Conservation (phyloP, 2,888 invertebrate genomes). For the Kryphioiulus occultus region DNA sequence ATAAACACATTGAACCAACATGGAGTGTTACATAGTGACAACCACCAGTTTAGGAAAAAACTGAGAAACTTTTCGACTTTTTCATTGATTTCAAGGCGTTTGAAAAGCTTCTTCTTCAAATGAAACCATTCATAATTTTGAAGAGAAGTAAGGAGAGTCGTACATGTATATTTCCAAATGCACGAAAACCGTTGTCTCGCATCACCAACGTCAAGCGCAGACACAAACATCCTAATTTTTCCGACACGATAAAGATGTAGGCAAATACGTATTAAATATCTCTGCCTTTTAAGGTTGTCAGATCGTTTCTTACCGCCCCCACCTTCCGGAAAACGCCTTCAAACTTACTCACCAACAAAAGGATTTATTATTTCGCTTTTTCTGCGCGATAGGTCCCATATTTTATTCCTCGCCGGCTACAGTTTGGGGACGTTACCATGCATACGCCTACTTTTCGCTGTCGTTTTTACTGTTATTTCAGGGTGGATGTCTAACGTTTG, state of each 20-base stretch:
- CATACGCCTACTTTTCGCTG: neutral
- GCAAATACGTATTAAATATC: conserved; percentile 24
- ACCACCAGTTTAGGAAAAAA: too few relatives aligned
- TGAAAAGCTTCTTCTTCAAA: neutral
- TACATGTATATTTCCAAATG: neutral
- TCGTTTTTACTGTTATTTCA: conserved; percentile 12
- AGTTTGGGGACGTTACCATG: neutral
- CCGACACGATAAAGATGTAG: conserved; percentile 8
- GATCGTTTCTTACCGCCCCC: neutral
- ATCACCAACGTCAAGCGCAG: neutral
- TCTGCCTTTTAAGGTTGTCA: neutral
- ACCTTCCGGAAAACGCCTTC: conserved; percentile 32
- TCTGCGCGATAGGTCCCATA: neutral
- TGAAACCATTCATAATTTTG: neutral
- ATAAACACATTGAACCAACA: too few relatives aligned
- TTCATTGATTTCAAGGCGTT: neutral
- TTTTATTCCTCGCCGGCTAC: neutral
- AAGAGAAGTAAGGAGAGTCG: neutral
- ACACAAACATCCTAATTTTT: neutral
- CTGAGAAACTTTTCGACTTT: neutral
- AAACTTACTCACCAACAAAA: conserved; percentile 1
- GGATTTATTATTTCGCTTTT: conserved; percentile 37
- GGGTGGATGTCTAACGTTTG: neutral
- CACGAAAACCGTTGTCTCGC: conserved; percentile 1
- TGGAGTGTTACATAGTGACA: too few relatives aligned